Conservation (phyloP, 1,140 invertebrate genomes). For the Aphelenchoides besseyi region DNA sequence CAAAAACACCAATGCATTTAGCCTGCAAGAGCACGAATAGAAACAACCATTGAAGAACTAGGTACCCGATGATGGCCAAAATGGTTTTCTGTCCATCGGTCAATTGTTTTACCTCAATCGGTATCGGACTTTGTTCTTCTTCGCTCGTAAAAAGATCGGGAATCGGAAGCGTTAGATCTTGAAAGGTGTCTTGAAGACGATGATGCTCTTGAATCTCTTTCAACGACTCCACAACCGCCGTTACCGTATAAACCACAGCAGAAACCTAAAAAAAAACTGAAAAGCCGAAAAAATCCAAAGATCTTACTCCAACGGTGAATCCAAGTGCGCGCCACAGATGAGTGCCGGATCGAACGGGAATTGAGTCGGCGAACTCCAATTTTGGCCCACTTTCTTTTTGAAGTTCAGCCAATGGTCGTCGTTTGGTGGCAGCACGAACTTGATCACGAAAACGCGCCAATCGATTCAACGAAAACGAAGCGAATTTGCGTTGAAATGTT, state of each 20-base stretch:
- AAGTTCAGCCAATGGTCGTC: not conserved
- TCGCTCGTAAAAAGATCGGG: not conserved
- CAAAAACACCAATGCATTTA: conserved; percentile 77
- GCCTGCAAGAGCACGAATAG: not conserved
- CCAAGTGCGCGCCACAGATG: conserved; percentile 40
- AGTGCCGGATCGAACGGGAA: conserved; percentile 35
- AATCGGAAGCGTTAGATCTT: conserved; percentile 21
- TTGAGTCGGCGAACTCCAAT: conserved; percentile 20
- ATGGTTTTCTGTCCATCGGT: conserved; percentile 76
- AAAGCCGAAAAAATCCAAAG: conserved; percentile 19
- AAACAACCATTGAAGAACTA: conserved; percentile 42
- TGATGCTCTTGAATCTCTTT: conserved; percentile 13
- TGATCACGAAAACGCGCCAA: conserved; percentile 6
- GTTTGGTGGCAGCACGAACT: not conserved
- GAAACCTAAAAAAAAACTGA: conserved; percentile 33
- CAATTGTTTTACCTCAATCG: conserved; percentile 60
- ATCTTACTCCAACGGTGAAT: conserved; percentile 43
- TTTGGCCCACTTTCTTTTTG: conserved; percentile 1
- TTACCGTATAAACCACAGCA: conserved; percentile 24
- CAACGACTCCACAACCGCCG: conserved; percentile 18
- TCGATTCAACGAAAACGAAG: not conserved
- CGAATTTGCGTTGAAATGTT: not conserved
- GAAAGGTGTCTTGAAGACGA: conserved; percentile 3
- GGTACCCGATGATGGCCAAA: conserved; percentile 71
- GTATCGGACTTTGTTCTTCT: conserved; percentile 64